These are phyloP conservation scores for Apamea anceps DNA, from an alignment of 2,888 invertebrate genomes.

Conservation along the genomic window DNA sequence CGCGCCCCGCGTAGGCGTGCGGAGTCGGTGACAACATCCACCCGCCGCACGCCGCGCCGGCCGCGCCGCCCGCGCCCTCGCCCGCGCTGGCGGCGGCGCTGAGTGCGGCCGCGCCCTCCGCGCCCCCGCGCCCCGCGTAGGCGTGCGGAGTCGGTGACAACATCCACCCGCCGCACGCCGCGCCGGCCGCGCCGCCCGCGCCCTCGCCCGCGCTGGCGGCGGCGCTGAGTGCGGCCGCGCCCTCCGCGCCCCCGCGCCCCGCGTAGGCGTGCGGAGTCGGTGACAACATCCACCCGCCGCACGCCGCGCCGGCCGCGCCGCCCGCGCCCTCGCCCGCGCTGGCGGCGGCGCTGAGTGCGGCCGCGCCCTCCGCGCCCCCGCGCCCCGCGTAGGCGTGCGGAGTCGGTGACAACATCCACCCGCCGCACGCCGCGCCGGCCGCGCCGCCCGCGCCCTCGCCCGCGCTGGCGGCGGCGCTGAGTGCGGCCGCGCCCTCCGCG, in stretches of 20 bases:
- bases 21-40: too few relatives aligned
- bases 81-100: constrained; percentile 8
- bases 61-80: too few relatives aligned
- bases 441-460: constrained; percentile 39
- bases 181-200: constrained; percentile 36
- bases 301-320: too few relatives aligned
- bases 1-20: constrained; percentile 25
- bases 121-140: background rate
- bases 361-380: background rate
- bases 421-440: constrained; percentile 56
- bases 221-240: constrained; percentile 11
- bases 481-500: constrained; percentile 7
- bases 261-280: constrained; percentile 2
- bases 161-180: constrained; percentile 89
- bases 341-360: constrained; percentile 6
- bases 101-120: background rate
- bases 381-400: background rate
- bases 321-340: too few relatives aligned
- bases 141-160: constrained; percentile 82
- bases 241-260: constrained; percentile 13
- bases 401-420: constrained; percentile 91
- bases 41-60: too few relatives aligned
- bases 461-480: constrained; percentile 8
- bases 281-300: too few relatives aligned
- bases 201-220: constrained; percentile 23